Percentiles rank a stretch among this genome's conserved stretches.
Conservation (phyloP, 1,140 invertebrate genomes). For the Anadara kagoshimensis region DNA sequence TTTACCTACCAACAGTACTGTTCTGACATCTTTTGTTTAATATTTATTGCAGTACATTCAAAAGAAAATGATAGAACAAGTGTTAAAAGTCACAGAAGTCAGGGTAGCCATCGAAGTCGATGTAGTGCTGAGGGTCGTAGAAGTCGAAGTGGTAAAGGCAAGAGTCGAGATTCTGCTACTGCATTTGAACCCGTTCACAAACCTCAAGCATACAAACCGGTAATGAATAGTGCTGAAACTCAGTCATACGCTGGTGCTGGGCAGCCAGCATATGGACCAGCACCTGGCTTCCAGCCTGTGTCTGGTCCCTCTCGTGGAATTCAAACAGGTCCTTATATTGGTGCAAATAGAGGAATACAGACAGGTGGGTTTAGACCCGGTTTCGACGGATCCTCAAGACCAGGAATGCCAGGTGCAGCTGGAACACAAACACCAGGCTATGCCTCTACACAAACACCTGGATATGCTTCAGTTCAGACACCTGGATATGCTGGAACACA, state of each 20-base stretch:
- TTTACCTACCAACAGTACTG: too few relatives aligned
- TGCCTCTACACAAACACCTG: slow-evolving; percentile 21
- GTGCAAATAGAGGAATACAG: background rate
- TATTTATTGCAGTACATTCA: too few relatives aligned
- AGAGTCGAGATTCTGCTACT: slow-evolving; percentile 30
- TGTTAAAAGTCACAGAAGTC: slow-evolving; percentile 25
- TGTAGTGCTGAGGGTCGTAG: slow-evolving; percentile 10
- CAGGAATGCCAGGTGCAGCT: slow-evolving; percentile 7
- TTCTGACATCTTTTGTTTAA: too few relatives aligned
- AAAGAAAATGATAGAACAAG: slow-evolving; percentile 4
- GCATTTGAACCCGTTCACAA: slow-evolving; percentile 56
- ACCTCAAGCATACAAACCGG: slow-evolving; percentile 44
- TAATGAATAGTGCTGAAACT: background rate
- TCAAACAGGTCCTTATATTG: background rate
- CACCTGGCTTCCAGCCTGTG: slow-evolving; percentile 28
- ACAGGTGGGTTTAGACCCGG: background rate
- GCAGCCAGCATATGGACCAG: slow-evolving; percentile 15
- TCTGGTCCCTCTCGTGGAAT: slow-evolving; percentile 32
- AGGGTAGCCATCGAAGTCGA: slow-evolving; percentile 12
- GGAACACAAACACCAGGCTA: slow-evolving; percentile 26
- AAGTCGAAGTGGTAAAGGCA: slow-evolving; percentile 16
- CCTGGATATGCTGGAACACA: slow-evolving; percentile 22
- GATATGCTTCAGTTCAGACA: slow-evolving; percentile 14
- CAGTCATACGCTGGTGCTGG: slow-evolving; percentile 5
- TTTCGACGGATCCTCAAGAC: background rate